Base-by-base conservation (phyloP, 2,113 vertebrate species). In the Synodontis membranacea region DNA sequence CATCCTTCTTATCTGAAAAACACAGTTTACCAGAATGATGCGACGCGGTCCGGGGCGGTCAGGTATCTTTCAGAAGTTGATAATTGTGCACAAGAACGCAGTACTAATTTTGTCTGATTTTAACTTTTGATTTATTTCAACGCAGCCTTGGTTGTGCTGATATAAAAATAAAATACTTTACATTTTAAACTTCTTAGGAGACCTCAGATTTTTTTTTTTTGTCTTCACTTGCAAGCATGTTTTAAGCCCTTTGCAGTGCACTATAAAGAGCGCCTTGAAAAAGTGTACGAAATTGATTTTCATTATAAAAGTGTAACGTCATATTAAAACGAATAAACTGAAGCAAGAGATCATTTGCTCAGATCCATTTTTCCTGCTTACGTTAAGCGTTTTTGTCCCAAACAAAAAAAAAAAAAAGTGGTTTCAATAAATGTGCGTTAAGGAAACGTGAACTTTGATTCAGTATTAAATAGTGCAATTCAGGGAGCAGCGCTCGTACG, bases 1-100 rank as follows among this genome's bases (percentile, higher is more conserved):
- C 97, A 84, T 99, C 97, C 89, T 99, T 99, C 91, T 99, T 99
- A 93, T 96, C 97, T 98, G 88, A 17, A 93, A 91, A 82, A 64
- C 76, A 80, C 5, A 9, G 21, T 68, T 58, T 4, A 58, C 68
- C 52, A 37, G 31, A 23, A 19, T 44, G 7, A 46, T 37, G 34
- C 14, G n/a, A 44, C 11, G 25, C 8, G 9, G 8, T 28, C 50
- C 19, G 5, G 50, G 17, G 50, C 50, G 14, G 28, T 62, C 25
- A 11, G 58, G 58, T 28, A 28, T 28, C 25, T 62, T 62, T 28
- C n/a, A 54, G 10, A 58, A 11, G 58, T 0, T n/a, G 25, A n/a
- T 62, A 62, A 25, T n/a, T 62, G 28, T 62, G 58, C n/a, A 1
- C 54, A 23, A n/a, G 58, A 60, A 28, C 9, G 25, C 58, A 60